Evolutionary conservation across 1,140 invertebrate species (phyloP).

Genomic region (Artemia franciscana): DNA sequence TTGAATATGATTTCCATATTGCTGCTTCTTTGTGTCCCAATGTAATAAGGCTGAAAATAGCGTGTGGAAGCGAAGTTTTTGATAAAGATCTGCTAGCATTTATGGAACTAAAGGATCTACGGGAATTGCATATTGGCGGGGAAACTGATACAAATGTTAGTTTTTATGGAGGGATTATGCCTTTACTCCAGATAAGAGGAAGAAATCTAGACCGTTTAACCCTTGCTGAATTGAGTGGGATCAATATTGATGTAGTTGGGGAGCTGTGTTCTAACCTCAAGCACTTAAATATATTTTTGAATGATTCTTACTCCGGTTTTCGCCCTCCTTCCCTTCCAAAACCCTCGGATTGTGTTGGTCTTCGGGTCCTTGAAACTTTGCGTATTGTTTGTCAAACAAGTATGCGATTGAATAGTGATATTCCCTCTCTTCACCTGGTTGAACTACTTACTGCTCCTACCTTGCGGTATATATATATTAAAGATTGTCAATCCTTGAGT

Average conservation of each 20-base stretch:
- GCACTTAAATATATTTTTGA: slow-evolving; percentile 3
- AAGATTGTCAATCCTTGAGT: slow-evolving; percentile 3
- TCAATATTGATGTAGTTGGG: slow-evolving; percentile 6
- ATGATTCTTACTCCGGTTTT: background rate
- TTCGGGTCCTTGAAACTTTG: slow-evolving; percentile 2
- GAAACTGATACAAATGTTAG: slow-evolving; percentile 4
- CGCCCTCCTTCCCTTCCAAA: background rate
- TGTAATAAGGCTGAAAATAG: slow-evolving; percentile 7
- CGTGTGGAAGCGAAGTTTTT: background rate
- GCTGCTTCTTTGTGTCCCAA: slow-evolving; percentile 2
- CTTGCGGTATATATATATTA: slow-evolving; percentile 5
- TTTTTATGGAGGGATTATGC: slow-evolving; percentile 6
- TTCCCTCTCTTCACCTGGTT: slow-evolving; percentile 3
- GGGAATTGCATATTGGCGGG: slow-evolving; percentile 4
- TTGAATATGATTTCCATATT: background rate
- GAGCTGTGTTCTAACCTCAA: slow-evolving; percentile 1
- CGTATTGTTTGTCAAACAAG: slow-evolving; percentile 7
- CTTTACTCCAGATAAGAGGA: slow-evolving; percentile 4
- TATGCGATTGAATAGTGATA: background rate
- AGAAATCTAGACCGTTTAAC: background rate
- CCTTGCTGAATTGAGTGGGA: slow-evolving; percentile 2
- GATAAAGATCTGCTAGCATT: slow-evolving; percentile 6
- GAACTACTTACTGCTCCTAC: slow-evolving; percentile 2
- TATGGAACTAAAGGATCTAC: background rate
- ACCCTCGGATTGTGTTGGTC: background rate